Evolutionary conservation across 2,113 vertebrate genomes (phyloP).

Genomic region (Suricata suricatta): DNA sequence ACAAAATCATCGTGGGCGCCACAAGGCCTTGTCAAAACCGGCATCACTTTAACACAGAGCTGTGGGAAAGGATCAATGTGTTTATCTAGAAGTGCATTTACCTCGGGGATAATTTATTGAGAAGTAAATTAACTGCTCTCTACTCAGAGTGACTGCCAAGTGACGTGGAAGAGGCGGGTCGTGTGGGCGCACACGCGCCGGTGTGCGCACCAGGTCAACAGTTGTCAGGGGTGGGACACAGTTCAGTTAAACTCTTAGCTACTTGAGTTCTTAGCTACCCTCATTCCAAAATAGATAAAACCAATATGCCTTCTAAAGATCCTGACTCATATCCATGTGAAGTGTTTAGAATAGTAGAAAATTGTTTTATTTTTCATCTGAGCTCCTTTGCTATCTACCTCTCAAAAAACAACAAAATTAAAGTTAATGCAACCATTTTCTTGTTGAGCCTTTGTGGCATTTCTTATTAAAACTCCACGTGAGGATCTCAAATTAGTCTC

Average conservation of each 20-base stretch:
- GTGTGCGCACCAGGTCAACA: neutral
- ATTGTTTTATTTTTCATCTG: slow-evolving; percentile 67
- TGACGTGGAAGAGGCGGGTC: neutral
- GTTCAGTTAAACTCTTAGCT: neutral
- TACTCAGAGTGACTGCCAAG: neutral
- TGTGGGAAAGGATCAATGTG: neutral
- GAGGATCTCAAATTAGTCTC: neutral
- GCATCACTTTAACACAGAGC: neutral
- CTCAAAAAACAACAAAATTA: neutral
- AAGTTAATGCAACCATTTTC: slow-evolving; percentile 52
- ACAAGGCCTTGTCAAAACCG: neutral
- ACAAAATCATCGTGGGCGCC: too few species aligned
- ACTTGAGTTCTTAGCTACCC: neutral
- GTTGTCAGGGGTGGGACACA: neutral
- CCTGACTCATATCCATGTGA: neutral
- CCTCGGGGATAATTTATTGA: neutral
- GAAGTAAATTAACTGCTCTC: neutral
- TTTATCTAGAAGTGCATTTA: neutral
- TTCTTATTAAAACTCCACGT: slow-evolving; percentile 61
- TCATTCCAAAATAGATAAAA: neutral
- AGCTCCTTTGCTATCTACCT: slow-evolving; percentile 6
- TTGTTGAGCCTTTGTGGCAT: slow-evolving; percentile 31
- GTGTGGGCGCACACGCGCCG: neutral
- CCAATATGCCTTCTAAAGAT: neutral
- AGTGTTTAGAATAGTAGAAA: neutral